Conservation (phyloP, 1,140 invertebrate species). For the Hydropsyche tenuis region DNA sequence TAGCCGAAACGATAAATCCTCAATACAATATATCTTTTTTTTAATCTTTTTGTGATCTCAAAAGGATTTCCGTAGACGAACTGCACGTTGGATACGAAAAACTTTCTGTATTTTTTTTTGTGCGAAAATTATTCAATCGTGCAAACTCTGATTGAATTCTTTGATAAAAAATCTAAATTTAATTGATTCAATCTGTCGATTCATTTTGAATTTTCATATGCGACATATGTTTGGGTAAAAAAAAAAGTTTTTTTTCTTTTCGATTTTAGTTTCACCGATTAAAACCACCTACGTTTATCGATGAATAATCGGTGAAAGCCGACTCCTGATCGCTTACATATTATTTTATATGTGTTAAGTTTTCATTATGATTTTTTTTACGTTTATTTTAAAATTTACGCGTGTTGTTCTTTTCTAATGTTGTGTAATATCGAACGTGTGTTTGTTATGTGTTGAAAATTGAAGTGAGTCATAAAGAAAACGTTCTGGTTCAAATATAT, state of each 20-base stretch:
- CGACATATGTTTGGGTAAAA: too few relatives aligned
- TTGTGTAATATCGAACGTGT: not conserved
- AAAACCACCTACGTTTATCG: not conserved
- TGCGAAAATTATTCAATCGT: not conserved
- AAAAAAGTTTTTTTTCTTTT: too few relatives aligned
- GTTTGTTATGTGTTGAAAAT: not conserved
- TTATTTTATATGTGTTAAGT: not conserved
- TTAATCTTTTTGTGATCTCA: too few relatives aligned
- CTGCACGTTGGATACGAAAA: too few relatives aligned
- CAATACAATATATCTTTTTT: not conserved
- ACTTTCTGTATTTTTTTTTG: too few relatives aligned
- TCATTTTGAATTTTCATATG: too few relatives aligned
- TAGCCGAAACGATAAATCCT: conserved; percentile 10
- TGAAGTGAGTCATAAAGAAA: conserved; percentile 19
- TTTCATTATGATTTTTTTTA: conserved; percentile 4
- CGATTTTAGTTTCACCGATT: conserved; percentile 7
- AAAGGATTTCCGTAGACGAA: too few relatives aligned
- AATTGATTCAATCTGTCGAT: too few relatives aligned
- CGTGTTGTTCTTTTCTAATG: not conserved
- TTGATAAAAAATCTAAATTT: too few relatives aligned
- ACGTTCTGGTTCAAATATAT: not conserved
- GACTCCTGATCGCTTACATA: not conserved
- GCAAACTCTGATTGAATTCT: too few relatives aligned
- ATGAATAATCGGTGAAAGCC: conserved; percentile 18
- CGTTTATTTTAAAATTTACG: not conserved